These are phyloP conservation scores for Lycaena phlaeas DNA, from an alignment of 2,888 invertebrate species.

Conservation along the genomic window DNA sequence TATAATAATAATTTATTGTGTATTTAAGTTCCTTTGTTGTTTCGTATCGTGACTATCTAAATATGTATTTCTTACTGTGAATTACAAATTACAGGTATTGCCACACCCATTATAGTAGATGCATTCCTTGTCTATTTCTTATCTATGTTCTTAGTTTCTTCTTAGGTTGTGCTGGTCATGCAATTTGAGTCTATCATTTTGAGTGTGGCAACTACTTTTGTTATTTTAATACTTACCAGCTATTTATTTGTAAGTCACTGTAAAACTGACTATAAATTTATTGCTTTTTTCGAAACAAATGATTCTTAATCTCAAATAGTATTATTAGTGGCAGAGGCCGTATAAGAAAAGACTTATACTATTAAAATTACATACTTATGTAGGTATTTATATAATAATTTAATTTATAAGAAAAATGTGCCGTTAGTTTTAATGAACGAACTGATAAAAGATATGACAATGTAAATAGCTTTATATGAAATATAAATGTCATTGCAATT, in stretches of 20 bases:
- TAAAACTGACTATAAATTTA: conserved; percentile 12
- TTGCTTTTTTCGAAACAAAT: not conserved
- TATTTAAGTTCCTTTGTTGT: conserved; percentile 42
- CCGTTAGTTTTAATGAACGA: conserved; percentile 50
- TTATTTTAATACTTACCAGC: not conserved
- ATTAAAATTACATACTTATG: conserved; percentile 31
- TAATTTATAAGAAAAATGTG: conserved; percentile 37
- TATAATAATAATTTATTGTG: conserved; percentile 65
- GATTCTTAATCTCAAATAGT: conserved; percentile 40
- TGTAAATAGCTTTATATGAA: conserved; percentile 19
- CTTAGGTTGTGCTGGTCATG: conserved; percentile 11
- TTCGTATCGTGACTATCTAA: conserved; percentile 13
- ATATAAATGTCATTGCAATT: conserved; percentile 27
- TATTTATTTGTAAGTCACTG: conserved; percentile 11
- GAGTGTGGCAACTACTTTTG: not conserved
- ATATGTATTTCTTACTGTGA: conserved; percentile 8
- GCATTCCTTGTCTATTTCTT: conserved; percentile 13
- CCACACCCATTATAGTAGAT: not conserved
- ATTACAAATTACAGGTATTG: conserved; percentile 1
- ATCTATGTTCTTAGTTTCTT: conserved; percentile 11
- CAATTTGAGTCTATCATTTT: conserved; percentile 15
- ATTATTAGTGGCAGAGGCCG: conserved; percentile 53
- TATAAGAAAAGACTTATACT: conserved; percentile 60
- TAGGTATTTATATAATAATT: conserved; percentile 55
- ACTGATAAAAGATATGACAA: conserved; percentile 41